Conservation (phyloP, 2,888 invertebrate species). For the Metallyticus violacea region DNA sequence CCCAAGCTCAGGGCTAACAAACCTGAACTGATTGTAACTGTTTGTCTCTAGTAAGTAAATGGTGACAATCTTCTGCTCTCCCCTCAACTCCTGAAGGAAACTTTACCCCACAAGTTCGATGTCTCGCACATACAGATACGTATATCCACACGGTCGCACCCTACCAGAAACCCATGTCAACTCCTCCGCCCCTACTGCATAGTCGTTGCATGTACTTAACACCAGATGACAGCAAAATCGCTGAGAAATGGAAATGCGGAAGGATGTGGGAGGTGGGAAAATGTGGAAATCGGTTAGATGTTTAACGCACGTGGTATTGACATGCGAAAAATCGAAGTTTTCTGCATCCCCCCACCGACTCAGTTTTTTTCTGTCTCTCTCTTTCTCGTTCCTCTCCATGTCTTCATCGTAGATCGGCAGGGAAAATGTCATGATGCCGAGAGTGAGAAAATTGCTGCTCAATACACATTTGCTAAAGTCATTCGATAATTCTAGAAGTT, state of each 20-base stretch:
- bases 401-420: not conserved
- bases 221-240: slow-evolving; percentile 23
- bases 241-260: slow-evolving; percentile 1
- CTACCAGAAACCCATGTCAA: not conserved
- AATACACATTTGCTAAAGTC: too few species aligned
- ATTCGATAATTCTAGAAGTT: too few species aligned
- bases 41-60: not conserved
- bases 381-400: not conserved
- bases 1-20: not conserved
- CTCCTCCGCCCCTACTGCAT: not conserved
- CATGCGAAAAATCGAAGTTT: slow-evolving; percentile 12
- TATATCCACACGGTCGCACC: too few species aligned
- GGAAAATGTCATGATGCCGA: not conserved
- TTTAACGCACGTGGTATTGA: slow-evolving; percentile 17
- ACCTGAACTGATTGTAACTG: not conserved
- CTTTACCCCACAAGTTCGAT: not conserved
- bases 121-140: not conserved
- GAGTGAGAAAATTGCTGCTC: too few species aligned
- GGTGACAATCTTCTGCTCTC: not conserved
- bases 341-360: too few species aligned
- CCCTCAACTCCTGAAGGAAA: not conserved
- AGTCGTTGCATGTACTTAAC: slow-evolving; percentile 22
- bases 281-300: slow-evolving; percentile 15
- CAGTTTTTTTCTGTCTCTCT: too few species aligned
- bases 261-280: not conserved